phyloP scores from a whole-genome alignment of 2,797 vertebrate genomes.

The Sebastes ruberrimus region DNA sequence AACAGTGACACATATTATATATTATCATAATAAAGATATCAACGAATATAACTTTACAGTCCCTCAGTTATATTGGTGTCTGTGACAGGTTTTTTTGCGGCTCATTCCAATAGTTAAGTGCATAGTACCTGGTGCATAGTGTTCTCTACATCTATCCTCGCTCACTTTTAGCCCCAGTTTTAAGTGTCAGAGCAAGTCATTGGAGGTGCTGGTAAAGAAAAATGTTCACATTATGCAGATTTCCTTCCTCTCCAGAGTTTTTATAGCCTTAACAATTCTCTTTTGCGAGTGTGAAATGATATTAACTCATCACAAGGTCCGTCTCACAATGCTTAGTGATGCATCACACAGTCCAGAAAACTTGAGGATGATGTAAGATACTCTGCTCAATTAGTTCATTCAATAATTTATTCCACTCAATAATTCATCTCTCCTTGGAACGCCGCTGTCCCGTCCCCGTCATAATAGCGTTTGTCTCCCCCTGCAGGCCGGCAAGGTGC shows the following conservation, averaged over 20 bases:
- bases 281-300: conserved; percentile 29
- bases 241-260: conserved; percentile 1
- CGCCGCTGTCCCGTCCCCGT: not conserved
- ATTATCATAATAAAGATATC: not conserved
- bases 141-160: not conserved
- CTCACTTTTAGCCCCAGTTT: not conserved
- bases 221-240: conserved; percentile 5
- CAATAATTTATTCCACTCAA: conserved; percentile 47
- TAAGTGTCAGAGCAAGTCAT: not conserved
- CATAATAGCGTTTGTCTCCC: conserved; percentile 58
- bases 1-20: not conserved
- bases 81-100: not conserved
- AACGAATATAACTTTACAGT: not conserved
- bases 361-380: conserved; percentile 24
- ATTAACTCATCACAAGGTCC: conserved; percentile 34
- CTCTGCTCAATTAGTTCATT: conserved; percentile 43
- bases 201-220: conserved; percentile 4
- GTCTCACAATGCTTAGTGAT: not conserved
- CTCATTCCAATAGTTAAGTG: not conserved
- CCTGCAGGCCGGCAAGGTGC: conserved; percentile 95
- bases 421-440: conserved; percentile 42
- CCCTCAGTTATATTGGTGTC: not conserved
- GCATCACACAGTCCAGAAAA: conserved; percentile 6
- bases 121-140: not conserved
- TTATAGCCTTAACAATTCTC: not conserved